Evolutionary conservation across 2,797 vertebrate species (phyloP), one percentile per base, ranked within the genome.

Genomic region (Sebastes reedi): DNA sequence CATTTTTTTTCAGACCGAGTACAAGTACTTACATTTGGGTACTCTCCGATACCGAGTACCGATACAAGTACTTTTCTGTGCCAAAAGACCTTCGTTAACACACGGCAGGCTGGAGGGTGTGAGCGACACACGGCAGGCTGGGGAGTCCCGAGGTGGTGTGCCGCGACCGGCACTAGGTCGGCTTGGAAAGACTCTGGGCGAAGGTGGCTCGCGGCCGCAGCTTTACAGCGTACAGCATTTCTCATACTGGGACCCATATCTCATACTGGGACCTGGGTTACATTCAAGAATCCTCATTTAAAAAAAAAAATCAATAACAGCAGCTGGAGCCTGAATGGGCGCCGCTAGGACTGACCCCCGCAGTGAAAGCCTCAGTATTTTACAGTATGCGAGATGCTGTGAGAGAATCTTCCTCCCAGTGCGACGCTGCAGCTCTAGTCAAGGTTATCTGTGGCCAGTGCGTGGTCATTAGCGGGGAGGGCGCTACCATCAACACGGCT

Each of bases 401-500:
- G 20, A 14, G 52, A 56, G 64, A 4, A 1, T 16, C 55, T 18
- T 67, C 20, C 30, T 69, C 70, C 65, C 6, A 1, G 50, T 32
- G 52, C 12, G 55, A 36, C 0, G 67, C 65, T 73, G 71, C 75
- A 6, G 67, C 2, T 67, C 42, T 14, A 72, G 75, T 81, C 77
- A 84, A 84, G 87, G 85, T 87, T 73, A 86, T 87, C 85, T 54
- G 61, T 20, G 55, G 3, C 27, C 24, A 5, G 46, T 42, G 3
- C 22, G 3, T 7, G 4, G 72, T 14, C 80, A 11, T 72, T 71
- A 82, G 50, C 39, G 12, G 66, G n/a, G 36, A 24, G 68, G 68
- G 50, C 4, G 13, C 25, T 59, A 0, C 24, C 73, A 0, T 54
- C 42, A 61, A 62, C 68, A 1, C 1, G 0, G 61, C 73, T 24